Base-by-base conservation (phyloP, 2,888 invertebrate genomes). In the Pseudeuparius sepicola region DNA sequence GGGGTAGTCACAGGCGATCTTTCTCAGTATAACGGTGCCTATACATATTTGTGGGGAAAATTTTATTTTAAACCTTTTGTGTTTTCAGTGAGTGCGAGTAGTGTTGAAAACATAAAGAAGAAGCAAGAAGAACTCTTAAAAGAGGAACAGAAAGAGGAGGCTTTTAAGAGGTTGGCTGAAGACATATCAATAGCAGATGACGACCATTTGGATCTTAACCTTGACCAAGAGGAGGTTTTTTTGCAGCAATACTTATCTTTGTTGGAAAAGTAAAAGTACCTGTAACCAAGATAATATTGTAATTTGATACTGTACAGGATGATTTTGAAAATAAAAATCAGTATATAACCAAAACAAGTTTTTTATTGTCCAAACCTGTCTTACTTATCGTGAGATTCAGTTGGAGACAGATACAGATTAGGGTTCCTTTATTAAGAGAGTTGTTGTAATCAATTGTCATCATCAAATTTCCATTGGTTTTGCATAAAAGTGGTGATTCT, bases 151-250 rank as follows among this genome's bases (percentile, higher is more conserved):
- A 68, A 71, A 20, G 61, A 68, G 38, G 58, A 65, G 42, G 82
- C 82, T 0, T 70, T 71, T 37, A 57, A 67, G 7, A 65, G 81
- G 1, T 65, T 83, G 15, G 61, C 70, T 2, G 66, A 71, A 2
- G 75, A 76, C 42, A 63, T 70, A 24, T 58, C 64, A 3, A 58
- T 61, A 25, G 61, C 65, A 0, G 82, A 81, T 23, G 79, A 82
- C 46, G 84, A 82, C 44, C 78, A 86, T 53, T 64, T 86, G 35
- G 81, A 85, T 61, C 61, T 82, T 11, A 69, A 75, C 1, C 65
- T 86, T 11, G 59, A 67, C 1, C 76, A 80, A 41, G 86, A 87
- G 55, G 75, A 77, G 48, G 62, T 70, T 18, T 75, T 79, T 50
- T 65, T 83, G 2, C 66, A 60, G 10, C 75, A 78, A 54, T 83